Conservation (phyloP, 2,888 invertebrate genomes). For the Euzophera pinguis region DNA sequence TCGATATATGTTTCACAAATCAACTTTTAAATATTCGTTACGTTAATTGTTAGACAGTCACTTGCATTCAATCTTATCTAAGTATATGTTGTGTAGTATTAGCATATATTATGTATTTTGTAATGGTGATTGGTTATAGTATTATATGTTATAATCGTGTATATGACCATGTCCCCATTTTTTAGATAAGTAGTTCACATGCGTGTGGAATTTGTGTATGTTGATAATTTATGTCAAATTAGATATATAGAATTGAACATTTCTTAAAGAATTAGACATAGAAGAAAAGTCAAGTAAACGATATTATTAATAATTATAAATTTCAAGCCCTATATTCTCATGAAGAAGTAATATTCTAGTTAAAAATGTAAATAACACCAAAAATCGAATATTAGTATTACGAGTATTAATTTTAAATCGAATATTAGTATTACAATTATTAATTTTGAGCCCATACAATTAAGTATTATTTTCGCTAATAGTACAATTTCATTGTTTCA, state of each 20-base stretch:
- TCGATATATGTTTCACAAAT: too few relatives aligned
- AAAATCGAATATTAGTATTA: too few relatives aligned
- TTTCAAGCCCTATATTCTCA: too few relatives aligned
- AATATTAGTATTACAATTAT: too few relatives aligned
- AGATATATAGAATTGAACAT: too few relatives aligned
- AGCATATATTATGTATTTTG: constrained; percentile 3
- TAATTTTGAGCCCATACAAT: background rate
- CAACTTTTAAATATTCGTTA: background rate
- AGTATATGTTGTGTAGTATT: background rate
- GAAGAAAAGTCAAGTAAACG: too few relatives aligned
- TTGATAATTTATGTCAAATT: too few relatives aligned
- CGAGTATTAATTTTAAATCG: too few relatives aligned
- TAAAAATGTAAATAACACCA: too few relatives aligned
- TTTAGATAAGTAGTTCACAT: background rate
- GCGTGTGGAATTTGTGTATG: background rate
- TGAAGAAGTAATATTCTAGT: too few relatives aligned
- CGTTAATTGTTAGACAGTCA: background rate
- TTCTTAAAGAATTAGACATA: too few relatives aligned
- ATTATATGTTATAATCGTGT: background rate
- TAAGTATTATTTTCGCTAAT: background rate
- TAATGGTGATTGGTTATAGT: constrained; percentile 9
- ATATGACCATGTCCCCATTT: background rate
- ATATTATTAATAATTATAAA: too few relatives aligned
- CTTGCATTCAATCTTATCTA: constrained; percentile 11
- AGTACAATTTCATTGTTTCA: constrained; percentile 65